phyloP scores from a whole-genome alignment of 2,888 invertebrate species.

The Phytoseiulus persimilis region DNA sequence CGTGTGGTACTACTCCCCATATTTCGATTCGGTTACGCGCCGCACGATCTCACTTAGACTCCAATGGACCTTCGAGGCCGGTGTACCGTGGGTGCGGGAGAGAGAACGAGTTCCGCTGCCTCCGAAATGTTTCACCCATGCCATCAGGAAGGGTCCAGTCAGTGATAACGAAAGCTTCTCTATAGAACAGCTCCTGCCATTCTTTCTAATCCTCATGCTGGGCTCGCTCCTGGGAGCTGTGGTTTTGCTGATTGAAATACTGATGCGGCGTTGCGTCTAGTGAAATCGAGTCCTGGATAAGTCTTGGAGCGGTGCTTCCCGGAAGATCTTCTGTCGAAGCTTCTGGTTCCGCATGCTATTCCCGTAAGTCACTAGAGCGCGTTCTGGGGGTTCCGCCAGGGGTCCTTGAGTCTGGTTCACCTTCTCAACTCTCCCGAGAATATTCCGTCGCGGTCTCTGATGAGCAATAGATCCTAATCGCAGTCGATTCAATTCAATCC shows the following conservation, averaged over 20 bases:
- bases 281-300: background rate
- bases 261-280: background rate
- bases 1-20: constrained; percentile 29
- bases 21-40: background rate
- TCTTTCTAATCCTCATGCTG: background rate
- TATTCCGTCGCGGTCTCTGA: no score
- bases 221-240: background rate
- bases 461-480: no score
- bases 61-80: constrained; percentile 19
- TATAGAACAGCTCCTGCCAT: background rate
- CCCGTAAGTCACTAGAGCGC: no score
- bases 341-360: no score
- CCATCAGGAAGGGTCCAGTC: background rate
- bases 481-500: no score
- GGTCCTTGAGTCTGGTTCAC: no score
- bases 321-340: no score
- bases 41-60: background rate
- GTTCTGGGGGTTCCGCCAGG: no score
- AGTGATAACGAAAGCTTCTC: constrained; percentile 27
- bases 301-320: no score
- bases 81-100: constrained; percentile 11
- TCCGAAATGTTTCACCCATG: constrained; percentile 16
- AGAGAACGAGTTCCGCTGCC: background rate
- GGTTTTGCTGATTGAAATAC: background rate
- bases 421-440: no score